Evolutionary conservation across 2,797 vertebrate species (phyloP).

Genomic region (Halcyon badia): DNA sequence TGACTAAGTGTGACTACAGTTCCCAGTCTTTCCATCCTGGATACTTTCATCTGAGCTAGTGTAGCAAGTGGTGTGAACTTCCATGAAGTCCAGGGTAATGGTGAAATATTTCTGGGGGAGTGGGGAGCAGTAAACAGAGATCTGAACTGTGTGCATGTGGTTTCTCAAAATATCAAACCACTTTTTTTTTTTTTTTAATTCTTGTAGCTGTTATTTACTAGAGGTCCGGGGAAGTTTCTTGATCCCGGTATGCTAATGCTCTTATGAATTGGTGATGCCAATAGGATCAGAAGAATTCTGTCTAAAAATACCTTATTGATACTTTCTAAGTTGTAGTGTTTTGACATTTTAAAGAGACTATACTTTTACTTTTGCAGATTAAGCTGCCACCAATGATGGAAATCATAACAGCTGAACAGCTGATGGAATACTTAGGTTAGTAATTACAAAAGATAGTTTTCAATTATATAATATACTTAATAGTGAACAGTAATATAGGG

Average conservation of each 20-base stretch:
- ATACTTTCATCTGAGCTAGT: not conserved
- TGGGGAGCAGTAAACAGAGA: not conserved
- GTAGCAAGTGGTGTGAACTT: rapidly evolving
- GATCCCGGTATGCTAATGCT: not conserved
- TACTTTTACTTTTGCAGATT: constrained; percentile 86
- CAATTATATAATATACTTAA: not conserved
- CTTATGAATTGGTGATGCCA: not conserved
- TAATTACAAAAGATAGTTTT: constrained; percentile 22
- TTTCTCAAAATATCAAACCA: not conserved
- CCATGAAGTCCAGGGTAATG: not conserved
- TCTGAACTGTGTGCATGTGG: not conserved
- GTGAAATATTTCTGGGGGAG: not conserved
- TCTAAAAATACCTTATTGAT: not conserved
- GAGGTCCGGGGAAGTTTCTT: not conserved
- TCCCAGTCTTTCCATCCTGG: not conserved
- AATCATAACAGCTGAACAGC: constrained; percentile 97
- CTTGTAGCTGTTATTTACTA: not conserved
- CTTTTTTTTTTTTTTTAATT: too few species aligned
- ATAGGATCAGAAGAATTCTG: not conserved
- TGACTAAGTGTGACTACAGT: not conserved
- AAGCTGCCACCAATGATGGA: constrained; percentile 99
- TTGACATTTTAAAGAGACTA: constrained; percentile 40
- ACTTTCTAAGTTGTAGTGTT: not conserved
- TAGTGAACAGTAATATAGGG: not conserved
- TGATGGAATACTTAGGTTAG: constrained; percentile 99